phyloP scores from a whole-genome alignment of 2,113 vertebrate genomes.

The Pardalotus punctatus region DNA sequence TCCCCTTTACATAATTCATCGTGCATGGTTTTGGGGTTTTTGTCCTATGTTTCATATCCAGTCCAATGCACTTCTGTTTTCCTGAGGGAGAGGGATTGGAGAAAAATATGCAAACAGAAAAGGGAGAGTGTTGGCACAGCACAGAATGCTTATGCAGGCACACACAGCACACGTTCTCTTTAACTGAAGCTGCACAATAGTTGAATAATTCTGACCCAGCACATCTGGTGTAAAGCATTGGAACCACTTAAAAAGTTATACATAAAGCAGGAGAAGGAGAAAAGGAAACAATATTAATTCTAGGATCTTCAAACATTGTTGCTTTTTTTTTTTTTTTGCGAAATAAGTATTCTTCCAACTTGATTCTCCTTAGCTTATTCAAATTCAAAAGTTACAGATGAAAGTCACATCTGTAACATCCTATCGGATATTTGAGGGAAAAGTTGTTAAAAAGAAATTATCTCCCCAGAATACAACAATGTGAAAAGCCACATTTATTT shows the following conservation, averaged over 20 bases:
- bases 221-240: constrained; percentile 8
- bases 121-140: neutral
- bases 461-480: neutral
- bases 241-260: neutral
- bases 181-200: neutral
- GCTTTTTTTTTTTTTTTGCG: neutral
- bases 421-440: neutral
- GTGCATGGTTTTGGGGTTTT: neutral
- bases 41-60: neutral
- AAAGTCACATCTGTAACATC: neutral
- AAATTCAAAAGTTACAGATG: neutral
- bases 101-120: neutral
- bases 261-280: neutral
- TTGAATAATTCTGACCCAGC: neutral
- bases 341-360: neutral
- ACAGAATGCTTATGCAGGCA: neutral
- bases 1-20: constrained; percentile 2
- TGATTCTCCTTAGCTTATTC: neutral
- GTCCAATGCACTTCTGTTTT: neutral
- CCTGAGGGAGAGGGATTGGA: neutral
- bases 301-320: neutral
- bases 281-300: neutral
- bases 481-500: neutral
- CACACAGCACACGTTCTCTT: neutral
- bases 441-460: neutral